A percentile compares a stretch with the other conserved stretches of the same genome.
These are phyloP conservation scores for Drosophila sturtevanti DNA, from an alignment of 1,140 invertebrate genomes.

Conservation along the genomic window DNA sequence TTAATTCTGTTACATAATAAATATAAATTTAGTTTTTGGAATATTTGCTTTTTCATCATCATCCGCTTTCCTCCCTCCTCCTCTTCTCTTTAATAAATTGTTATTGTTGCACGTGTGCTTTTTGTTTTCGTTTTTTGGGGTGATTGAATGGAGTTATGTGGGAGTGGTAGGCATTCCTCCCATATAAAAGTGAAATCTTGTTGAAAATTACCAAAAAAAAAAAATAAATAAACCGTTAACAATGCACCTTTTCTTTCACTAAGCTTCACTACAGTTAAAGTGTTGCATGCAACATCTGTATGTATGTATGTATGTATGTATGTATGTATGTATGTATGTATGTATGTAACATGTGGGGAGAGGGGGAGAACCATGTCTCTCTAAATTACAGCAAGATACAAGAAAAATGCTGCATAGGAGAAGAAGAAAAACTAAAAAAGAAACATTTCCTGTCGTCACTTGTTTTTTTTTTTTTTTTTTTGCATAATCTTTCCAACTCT, in stretches of 20 bases:
- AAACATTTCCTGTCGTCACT: slow-evolving; percentile 56
- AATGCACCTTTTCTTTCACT: slow-evolving; percentile 46
- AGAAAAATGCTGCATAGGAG: slow-evolving; percentile 21
- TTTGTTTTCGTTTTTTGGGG: neutral
- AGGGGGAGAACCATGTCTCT: neutral
- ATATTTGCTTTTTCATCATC: neutral
- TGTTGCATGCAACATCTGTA: slow-evolving; percentile 56
- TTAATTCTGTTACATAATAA: neutral
- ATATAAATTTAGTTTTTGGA: neutral
- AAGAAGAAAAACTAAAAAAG: neutral
- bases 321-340: no score
- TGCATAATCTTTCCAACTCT: slow-evolving; percentile 57
- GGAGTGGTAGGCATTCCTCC: slow-evolving; percentile 25
- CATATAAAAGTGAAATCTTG: slow-evolving; percentile 73
- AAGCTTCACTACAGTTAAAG: neutral
- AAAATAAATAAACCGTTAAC: slow-evolving; percentile 19
- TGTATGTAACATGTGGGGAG: no score
- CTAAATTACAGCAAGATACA: slow-evolving; percentile 15
- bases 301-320: no score
- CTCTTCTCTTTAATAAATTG: slow-evolving; percentile 21
- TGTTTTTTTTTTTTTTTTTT: slow-evolving; percentile 27
- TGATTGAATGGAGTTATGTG: slow-evolving; percentile 7
- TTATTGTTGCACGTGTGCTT: slow-evolving; percentile 34
- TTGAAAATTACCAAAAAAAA: slow-evolving; percentile 44
- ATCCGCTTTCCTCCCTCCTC: neutral